A percentile compares a stretch with the other conserved stretches of the same genome.
Evolutionary conservation across 2,888 invertebrate species (phyloP).

Genomic region (Spicauda simplicius): DNA sequence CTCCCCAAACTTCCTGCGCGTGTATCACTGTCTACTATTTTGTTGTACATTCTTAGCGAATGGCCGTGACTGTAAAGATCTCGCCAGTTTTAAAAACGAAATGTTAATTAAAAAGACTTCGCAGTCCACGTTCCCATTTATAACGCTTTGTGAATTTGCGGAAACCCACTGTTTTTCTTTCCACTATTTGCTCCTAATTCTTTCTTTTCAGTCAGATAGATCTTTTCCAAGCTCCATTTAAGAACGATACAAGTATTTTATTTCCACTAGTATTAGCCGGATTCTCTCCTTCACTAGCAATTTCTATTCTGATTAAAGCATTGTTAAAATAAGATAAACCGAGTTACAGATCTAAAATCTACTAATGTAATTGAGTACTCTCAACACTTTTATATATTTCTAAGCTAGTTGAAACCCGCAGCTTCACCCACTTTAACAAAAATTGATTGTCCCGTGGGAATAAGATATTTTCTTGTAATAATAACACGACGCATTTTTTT

Average conservation of each 20-base stretch:
- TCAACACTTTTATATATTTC: not conserved
- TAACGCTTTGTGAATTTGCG: constrained; percentile 52
- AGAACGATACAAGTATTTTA: constrained; percentile 26
- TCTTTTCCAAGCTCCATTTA: constrained; percentile 30
- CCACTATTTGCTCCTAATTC: constrained; percentile 16
- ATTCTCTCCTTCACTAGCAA: constrained; percentile 9
- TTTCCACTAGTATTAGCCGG: constrained; percentile 11
- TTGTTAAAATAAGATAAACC: not conserved
- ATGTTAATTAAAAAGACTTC: constrained; percentile 62
- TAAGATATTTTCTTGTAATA: too few species aligned
- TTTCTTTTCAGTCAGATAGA: constrained; percentile 18
- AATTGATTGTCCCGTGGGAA: too few species aligned
- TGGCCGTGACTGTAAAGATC: constrained; percentile 43
- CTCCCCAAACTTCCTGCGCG: not conserved
- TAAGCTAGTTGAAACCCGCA: too few species aligned
- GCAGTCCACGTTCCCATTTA: constrained; percentile 54
- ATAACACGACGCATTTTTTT: too few species aligned
- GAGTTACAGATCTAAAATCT: not conserved
- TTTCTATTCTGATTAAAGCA: constrained; percentile 19
- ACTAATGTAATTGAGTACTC: not conserved
- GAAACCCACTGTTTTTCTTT: constrained; percentile 36
- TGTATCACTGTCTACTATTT: not conserved
- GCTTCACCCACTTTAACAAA: too few species aligned
- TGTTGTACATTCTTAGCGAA: constrained; percentile 11
- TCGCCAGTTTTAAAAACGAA: constrained; percentile 53